Conservation (phyloP, 2,888 invertebrate genomes). For the Drosophila rellima region DNA sequence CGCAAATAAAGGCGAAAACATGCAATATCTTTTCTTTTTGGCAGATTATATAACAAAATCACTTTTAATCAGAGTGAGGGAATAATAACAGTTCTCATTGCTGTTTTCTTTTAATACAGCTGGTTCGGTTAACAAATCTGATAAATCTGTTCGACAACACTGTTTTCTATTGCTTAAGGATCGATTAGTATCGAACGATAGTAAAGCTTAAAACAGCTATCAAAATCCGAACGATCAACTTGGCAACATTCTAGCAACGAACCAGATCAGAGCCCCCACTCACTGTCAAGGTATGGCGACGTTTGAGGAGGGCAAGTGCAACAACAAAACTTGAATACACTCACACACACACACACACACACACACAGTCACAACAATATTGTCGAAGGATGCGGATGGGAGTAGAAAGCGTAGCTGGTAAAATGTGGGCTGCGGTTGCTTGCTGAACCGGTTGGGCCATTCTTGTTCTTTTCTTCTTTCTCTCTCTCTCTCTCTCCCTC, state of each 20-base stretch:
- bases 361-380: constrained; percentile 17
- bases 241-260: constrained; percentile 28
- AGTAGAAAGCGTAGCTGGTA: constrained; percentile 53
- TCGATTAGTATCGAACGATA: constrained; percentile 15
- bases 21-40: not conserved
- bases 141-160: not conserved
- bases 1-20: not conserved
- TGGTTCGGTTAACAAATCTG: not conserved
- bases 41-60: constrained; percentile 16
- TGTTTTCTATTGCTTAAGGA: constrained; percentile 5
- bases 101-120: not conserved
- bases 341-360: constrained; percentile 13
- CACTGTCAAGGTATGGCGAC: constrained; percentile 12
- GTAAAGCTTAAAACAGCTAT: constrained; percentile 8
- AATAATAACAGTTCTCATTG: not conserved
- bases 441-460: constrained; percentile 53
- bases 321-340: constrained; percentile 24
- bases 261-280: constrained; percentile 26
- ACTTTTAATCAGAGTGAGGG: constrained; percentile 16
- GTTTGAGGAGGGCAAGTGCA: constrained; percentile 33
- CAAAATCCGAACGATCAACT: constrained; percentile 15
- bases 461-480: constrained; percentile 39
- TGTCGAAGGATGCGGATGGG: constrained; percentile 60
- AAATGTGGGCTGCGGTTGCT: constrained; percentile 57
- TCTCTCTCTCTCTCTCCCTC: not conserved